A percentile compares a stretch with the other conserved stretches of the same genome.
Evolutionary conservation across 2,113 vertebrate species (phyloP).

Genomic region (Illadopsis cleaveri): DNA sequence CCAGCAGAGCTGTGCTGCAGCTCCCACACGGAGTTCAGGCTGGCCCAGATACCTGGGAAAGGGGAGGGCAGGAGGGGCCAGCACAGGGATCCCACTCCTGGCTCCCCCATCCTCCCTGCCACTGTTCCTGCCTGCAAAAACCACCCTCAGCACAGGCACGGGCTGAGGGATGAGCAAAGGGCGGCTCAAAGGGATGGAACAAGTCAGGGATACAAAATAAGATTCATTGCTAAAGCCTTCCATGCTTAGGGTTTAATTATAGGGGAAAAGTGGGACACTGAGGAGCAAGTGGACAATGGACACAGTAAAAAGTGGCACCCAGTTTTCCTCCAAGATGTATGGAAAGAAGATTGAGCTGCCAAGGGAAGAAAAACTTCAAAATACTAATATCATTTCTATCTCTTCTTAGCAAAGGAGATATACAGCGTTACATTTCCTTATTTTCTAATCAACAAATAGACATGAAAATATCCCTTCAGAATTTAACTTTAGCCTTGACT

Average conservation of each 20-base stretch:
- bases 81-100: background rate
- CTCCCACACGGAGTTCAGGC: background rate
- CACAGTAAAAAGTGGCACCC: background rate
- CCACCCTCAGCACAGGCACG: rapidly evolving
- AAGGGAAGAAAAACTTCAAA: background rate
- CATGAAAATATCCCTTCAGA: background rate
- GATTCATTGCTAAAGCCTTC: background rate
- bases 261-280: background rate
- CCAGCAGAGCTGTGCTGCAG: background rate
- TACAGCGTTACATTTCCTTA: background rate
- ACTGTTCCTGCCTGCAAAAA: background rate
- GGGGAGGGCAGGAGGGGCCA: background rate
- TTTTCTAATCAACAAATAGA: background rate
- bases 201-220: background rate
- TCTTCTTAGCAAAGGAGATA: background rate
- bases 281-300: background rate
- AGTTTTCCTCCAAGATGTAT: background rate
- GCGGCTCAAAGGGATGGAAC: background rate
- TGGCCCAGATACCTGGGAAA: background rate
- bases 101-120: background rate
- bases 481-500: background rate
- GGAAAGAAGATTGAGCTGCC: background rate
- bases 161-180: background rate
- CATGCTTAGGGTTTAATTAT: background rate
- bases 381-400: background rate